A percentile compares a stretch with the other conserved stretches of the same genome.
phyloP scores from a whole-genome alignment of 1,140 invertebrate species.

The Coboldia fuscipes region DNA sequence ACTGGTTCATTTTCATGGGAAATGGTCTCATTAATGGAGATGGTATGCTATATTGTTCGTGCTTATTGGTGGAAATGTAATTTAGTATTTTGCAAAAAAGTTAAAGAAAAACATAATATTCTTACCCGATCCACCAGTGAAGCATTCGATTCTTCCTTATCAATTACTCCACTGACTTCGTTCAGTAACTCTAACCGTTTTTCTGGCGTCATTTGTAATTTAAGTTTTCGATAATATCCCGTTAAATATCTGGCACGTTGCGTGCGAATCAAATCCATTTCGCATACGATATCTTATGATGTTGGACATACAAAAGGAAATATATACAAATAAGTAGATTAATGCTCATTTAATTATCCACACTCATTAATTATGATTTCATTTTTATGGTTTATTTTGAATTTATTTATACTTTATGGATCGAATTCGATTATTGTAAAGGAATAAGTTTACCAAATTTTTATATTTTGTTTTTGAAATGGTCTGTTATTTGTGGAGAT shows the following conservation, averaged over 20 bases:
- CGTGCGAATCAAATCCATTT: constrained; percentile 32
- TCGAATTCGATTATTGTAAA: neutral
- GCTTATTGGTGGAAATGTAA: no score
- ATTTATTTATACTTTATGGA: no score
- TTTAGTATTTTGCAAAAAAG: no score
- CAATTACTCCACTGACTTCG: constrained; percentile 5
- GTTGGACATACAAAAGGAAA: neutral
- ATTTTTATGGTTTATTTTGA: no score
- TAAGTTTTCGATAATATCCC: constrained; percentile 24
- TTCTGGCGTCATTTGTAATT: neutral
- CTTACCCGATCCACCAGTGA: no score
- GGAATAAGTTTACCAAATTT: neutral
- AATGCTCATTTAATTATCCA: neutral
- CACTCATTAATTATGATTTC: neutral
- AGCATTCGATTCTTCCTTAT: constrained; percentile 8
- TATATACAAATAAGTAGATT: neutral
- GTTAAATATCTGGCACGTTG: constrained; percentile 32
- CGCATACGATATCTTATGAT: constrained; percentile 22
- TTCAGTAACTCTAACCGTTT: constrained; percentile 1
- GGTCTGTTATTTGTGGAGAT: no score
- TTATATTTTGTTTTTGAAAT: neutral
- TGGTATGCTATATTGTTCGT: no score
- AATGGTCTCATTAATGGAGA: no score
- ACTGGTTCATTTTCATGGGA: no score
- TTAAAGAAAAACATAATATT: no score